Evolutionary conservation across 2,797 vertebrate species (phyloP).

Genomic region (Centropyge bicolor): DNA sequence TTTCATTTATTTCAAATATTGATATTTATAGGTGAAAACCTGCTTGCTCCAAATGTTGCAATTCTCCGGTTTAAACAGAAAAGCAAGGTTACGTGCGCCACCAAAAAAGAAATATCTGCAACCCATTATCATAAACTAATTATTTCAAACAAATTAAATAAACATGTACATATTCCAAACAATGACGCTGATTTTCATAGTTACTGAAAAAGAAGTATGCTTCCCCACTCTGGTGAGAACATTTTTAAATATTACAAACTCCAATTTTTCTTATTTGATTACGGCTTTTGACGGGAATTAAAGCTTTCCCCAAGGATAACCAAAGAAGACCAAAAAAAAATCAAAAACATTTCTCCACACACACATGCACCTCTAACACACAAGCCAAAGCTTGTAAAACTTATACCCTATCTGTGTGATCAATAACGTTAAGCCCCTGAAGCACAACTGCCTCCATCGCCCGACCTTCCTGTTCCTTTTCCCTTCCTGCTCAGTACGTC

Average conservation of each 20-base stretch:
- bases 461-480: conserved; percentile 43
- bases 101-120: neutral
- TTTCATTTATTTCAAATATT: neutral
- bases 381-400: conserved; percentile 33
- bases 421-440: conserved; percentile 53
- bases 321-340: neutral
- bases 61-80: conserved; percentile 2
- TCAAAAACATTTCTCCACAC: conserved; percentile 2
- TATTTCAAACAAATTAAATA: neutral
- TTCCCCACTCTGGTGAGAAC: neutral
- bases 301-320: neutral
- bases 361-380: conserved; percentile 9
- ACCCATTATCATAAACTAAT: neutral
- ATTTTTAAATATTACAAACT: conserved; percentile 6
- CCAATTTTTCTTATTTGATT: neutral
- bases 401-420: conserved; percentile 54
- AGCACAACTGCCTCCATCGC: conserved; percentile 40
- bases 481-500: conserved; percentile 34
- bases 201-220: neutral
- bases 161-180: neutral
- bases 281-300: neutral
- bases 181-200: neutral
- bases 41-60: neutral
- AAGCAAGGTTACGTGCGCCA: neutral
- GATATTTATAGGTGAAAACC: neutral